Percentiles rank a stretch among this genome's conserved stretches.
Conservation (phyloP, 2,797 vertebrate genomes). For the Eulemur coronatus region DNA sequence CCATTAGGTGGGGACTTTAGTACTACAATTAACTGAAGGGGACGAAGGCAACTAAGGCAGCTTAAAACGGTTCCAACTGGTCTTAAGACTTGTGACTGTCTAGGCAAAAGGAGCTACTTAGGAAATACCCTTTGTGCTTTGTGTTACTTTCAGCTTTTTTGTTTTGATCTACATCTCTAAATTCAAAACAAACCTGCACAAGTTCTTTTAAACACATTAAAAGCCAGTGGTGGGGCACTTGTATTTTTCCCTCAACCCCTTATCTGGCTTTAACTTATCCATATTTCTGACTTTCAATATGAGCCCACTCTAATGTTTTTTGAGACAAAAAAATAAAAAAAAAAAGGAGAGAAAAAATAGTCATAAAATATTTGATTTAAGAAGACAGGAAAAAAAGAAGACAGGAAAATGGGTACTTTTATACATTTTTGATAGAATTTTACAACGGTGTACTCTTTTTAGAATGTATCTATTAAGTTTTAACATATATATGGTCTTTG, state of each 20-base stretch:
- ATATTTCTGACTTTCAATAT: conserved; percentile 2
- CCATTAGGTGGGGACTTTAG: no score
- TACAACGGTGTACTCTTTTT: not conserved
- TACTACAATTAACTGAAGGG: no score
- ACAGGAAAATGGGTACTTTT: not conserved
- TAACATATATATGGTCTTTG: not conserved
- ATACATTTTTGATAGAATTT: not conserved
- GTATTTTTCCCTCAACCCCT: not conserved
- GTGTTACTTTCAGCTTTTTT: no score
- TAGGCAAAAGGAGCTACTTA: no score
- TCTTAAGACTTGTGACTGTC: no score
- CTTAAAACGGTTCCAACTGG: no score
- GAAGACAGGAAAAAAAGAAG: not conserved
- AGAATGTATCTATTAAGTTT: not conserved
- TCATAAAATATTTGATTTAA: not conserved
- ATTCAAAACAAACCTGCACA: no score
- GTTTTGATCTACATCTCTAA: no score
- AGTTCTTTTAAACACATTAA: no score
- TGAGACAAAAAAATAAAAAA: not conserved
- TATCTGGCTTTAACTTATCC: not conserved
- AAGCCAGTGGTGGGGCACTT: no score
- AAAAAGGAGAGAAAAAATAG: not conserved
- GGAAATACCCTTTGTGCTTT: no score
- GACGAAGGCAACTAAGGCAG: no score
- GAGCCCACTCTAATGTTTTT: not conserved